Base-by-base conservation (phyloP, 2,113 vertebrate genomes). In the Sceloporus tristichus region DNA sequence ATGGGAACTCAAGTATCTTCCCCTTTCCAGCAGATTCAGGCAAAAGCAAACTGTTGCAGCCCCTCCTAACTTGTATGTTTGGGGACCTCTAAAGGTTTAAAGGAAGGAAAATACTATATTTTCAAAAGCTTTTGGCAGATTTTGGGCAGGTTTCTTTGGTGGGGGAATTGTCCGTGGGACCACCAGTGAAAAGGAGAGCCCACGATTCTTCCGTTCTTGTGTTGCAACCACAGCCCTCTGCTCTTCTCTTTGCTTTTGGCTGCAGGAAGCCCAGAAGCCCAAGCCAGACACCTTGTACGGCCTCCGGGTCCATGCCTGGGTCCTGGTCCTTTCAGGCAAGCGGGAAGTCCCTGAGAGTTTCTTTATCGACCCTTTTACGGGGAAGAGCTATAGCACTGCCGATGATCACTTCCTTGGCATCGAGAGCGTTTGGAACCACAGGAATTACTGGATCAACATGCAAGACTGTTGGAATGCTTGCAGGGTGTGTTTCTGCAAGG, bases 381-480 rank as follows among this genome's bases (percentile, higher is more conserved):
- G 97, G 0, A 94, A 90, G 25, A 94, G 96, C 89, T 98, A 97
- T 92, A 65, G 91, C 80, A 96, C 97, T 1, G 85, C 9, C 0
- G 93, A 98, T 0, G 87, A 94, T 0, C 82, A 89, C 84, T 99
- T 99, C 95, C 97, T 99, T 88, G 99, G 98, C 38, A 97, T 99
- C 0, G 99, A 99, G 95, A 98, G 98, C 27, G 5, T 97, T 84
- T 99, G 98, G 98, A 99, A 99, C 95, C 96, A 98, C 62, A 94
- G 87, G 81, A 99, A 99, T 96, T 99, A 98, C 94, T 99, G 98
- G 95, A 93, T 98, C 90, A 99, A 99, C 96, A 98, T 98, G 98
- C 98, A 99, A 95, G 97, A 98, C 93, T 99, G 99, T 87, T 87
- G 95, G 9, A 94, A 94, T 0, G 97, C 97, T 1, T 82, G 79